Base-by-base conservation (phyloP, 2,113 vertebrate species). In the Tragelaphus buxtoni region DNA sequence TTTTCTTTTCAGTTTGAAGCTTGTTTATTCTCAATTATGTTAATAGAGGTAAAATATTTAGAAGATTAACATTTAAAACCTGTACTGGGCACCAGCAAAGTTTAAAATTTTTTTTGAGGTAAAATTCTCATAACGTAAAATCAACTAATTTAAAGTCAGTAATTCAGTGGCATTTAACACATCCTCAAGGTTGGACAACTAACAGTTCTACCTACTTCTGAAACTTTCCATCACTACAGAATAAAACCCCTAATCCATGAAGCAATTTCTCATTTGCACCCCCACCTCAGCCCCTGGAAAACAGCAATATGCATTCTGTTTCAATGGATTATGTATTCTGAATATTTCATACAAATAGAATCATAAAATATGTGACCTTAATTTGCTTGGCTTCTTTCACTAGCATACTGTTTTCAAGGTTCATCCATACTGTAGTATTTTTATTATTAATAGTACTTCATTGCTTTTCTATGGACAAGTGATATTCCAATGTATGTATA, bases 1-100 rank as follows among this genome's bases (percentile, higher is more conserved):
- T 98, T 98, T 98, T 98, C 96, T 98, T 98, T 98, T 98, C 96
- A 98, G 95, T 88, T 97, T 97, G 96, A 98, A 95, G 85, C 61
- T 96, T 95, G 94, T 97, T 82, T 95, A 95, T 95, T 98, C 93
- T 98, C 98, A 98, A 98, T 98, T 98, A 98, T 96, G 94, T 60
- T 98, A 98, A 98, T 93, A 81, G 79, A 94, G 87, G 51, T 85
- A 98, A 97, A 96, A 89, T 81, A 92, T 92, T 98, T 97, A 97
- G 97, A 98, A 97, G 88, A 98, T 90, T 95, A 97, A 97, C 76
- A 92, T 90, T 98, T 96, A 88, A 84, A 95, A 92, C 39, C 60
- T 16, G 30, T 82, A 79, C 60, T 92, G 49, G 88, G 53, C 6
- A 90, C 26, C 42, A 84, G 17, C 24, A 81, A n/a, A n/a, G 51